Evolutionary conservation across 1,140 invertebrate genomes (phyloP).

Genomic region (Listronotus bonariensis): DNA sequence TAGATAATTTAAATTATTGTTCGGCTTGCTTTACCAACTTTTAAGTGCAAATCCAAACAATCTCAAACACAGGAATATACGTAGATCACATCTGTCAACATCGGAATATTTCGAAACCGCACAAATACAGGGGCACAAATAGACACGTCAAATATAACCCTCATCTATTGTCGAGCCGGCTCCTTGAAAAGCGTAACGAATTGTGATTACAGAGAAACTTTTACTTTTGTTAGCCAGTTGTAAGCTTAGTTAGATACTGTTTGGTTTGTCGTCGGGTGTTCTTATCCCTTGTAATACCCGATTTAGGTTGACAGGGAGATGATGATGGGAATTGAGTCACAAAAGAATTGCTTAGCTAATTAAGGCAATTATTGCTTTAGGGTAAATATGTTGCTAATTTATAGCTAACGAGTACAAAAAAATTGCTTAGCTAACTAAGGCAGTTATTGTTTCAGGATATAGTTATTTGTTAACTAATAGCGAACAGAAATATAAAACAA

Average conservation of each 20-base stretch:
- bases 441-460: too few species aligned
- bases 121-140: constrained; percentile 36
- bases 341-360: constrained; percentile 6
- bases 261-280: constrained; percentile 35
- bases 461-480: too few species aligned
- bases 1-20: too few species aligned
- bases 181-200: constrained; percentile 43
- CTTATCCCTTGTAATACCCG: constrained; percentile 32
- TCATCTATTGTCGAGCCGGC: constrained; percentile 34
- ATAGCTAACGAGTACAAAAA: too few species aligned
- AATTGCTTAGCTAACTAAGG: too few species aligned
- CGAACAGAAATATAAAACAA: too few species aligned
- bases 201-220: constrained; percentile 40
- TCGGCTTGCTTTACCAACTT: constrained; percentile 4
- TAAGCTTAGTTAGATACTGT: constrained; percentile 36
- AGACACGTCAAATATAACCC: constrained; percentile 39
- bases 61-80: not conserved
- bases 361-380: not conserved
- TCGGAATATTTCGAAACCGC: constrained; percentile 27
- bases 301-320: not conserved
- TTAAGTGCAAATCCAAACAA: constrained; percentile 7
- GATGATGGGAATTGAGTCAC: not conserved
- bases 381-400: too few species aligned
- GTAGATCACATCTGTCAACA: constrained; percentile 34
- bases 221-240: constrained; percentile 41